Conservation (phyloP, 2,888 invertebrate genomes). For the Eristalinus aeneus region DNA sequence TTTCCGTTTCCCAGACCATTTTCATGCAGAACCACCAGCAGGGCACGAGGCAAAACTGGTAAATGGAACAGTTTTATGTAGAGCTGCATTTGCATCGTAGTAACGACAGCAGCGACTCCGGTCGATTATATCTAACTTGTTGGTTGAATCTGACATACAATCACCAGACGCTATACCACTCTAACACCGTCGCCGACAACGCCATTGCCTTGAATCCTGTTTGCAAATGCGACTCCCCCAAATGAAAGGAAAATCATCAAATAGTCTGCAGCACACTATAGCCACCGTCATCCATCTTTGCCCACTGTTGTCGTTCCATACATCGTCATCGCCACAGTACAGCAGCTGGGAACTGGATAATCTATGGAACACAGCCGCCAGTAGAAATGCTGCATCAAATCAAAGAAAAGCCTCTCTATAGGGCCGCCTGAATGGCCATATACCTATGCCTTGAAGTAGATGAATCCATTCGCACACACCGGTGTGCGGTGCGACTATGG, state of each 20-base stretch:
- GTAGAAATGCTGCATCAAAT: slow-evolving; percentile 40
- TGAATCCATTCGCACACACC: slow-evolving; percentile 1
- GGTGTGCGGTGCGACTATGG: slow-evolving; percentile 32
- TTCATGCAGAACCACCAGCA: slow-evolving; percentile 5
- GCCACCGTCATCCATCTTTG: not conserved
- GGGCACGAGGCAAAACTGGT: slow-evolving; percentile 56
- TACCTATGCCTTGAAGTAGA: not conserved
- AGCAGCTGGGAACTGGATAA: not conserved
- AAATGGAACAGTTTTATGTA: slow-evolving; percentile 65
- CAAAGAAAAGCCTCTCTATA: slow-evolving; percentile 12
- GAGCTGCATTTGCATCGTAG: slow-evolving; percentile 31
- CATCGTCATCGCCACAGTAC: slow-evolving; percentile 67
- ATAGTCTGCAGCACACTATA: slow-evolving; percentile 1
- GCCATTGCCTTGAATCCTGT: slow-evolving; percentile 33
- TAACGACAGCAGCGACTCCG: slow-evolving; percentile 22
- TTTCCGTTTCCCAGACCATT: not conserved
- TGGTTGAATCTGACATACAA: slow-evolving; percentile 4
- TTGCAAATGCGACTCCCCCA: slow-evolving; percentile 45
- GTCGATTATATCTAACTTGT: slow-evolving; percentile 54
- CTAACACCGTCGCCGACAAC: not conserved
- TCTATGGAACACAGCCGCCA: not conserved
- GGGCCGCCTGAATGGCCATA: not conserved
- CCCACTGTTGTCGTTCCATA: slow-evolving; percentile 39
- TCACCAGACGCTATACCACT: not conserved
- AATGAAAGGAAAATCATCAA: slow-evolving; percentile 62